Base-by-base conservation (phyloP, 2,797 vertebrate genomes). In the Pipistrellus nathusii region DNA sequence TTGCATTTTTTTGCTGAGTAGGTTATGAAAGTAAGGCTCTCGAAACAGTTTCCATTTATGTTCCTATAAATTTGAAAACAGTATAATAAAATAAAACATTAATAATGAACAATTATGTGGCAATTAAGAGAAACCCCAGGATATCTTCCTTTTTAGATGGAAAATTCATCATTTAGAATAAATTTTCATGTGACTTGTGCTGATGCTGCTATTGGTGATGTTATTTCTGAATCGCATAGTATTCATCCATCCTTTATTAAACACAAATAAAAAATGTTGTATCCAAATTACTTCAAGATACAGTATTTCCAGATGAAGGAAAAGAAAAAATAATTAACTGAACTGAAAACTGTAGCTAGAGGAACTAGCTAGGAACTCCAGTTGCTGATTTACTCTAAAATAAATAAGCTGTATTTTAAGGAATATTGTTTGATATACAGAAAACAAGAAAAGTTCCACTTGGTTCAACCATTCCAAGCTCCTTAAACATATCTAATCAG, bases 141-240 rank as follows among this genome's bases (percentile, higher is more conserved):
- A 94, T 95, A 71, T 23, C 5, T 10, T 94, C 83, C 48, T 85
- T 86, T 51, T 71, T 62, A 25, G 25, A 15, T 91, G 38, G 20
- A 25, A 53, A 86, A 9, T n/a, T 55, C 12, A 44, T 88, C n/a
- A 27, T 59, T 1, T n/a, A 55, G 57, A 94, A 91, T 4, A 1
- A 25, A 53, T 66, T 77, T 59, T 87, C 84, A 13, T 32, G n/a
- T 90, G 93, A 88, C 13, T 76, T 71, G 38, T 94, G 20, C 3
- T 84, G 17, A 20, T 46, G 15, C 44, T 53, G 27, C 15, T 38
- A 8, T 81, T 71, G 35, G 27, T 1, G 6, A 12, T 0, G 1
- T 30, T 44, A 21, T 44, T 84, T 5, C 11, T 53, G 18, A 55
- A 55, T 4, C 2, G 15, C 41, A 71, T 88, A 76, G 25, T n/a